Percentiles rank a stretch among this genome's conserved stretches.
Conservation (phyloP, 2,797 vertebrate species). For the Stomatorhinus walkeri region DNA sequence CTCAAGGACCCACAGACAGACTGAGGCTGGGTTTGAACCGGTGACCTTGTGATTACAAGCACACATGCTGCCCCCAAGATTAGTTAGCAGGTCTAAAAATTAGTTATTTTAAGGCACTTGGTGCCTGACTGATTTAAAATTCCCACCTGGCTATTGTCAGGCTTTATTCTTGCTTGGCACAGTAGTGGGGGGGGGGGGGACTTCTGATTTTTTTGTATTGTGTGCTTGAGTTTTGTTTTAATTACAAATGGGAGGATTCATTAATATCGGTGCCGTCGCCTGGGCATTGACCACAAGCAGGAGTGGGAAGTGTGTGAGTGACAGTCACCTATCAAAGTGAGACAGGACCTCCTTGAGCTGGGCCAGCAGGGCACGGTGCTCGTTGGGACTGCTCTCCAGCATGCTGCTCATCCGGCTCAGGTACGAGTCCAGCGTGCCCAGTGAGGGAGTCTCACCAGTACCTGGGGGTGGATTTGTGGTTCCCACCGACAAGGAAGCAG, state of each 20-base stretch:
- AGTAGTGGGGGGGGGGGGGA: not conserved
- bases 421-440: slow-evolving; percentile 87
- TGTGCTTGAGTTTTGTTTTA: not conserved
- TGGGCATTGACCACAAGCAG: not conserved
- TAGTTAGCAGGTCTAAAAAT: not conserved
- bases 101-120: not conserved
- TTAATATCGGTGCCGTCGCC: not conserved
- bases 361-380: slow-evolving; percentile 78
- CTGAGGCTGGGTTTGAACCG: no score
- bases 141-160: not conserved
- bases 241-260: not conserved
- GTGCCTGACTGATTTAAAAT: not conserved
- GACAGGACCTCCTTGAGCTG: slow-evolving; percentile 86
- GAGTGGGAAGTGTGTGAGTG: not conserved
- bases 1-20: no score
- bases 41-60: no score
- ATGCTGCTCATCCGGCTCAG: slow-evolving; percentile 81
- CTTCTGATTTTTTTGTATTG: not conserved
- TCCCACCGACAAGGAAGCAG: not conserved
- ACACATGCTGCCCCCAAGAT: no score
- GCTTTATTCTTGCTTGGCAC: not conserved
- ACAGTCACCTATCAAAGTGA: slow-evolving; percentile 80
- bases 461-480: slow-evolving; percentile 50
- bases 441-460: slow-evolving; percentile 82
- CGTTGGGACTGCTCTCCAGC: slow-evolving; percentile 83